Evolutionary conservation across 2,888 invertebrate genomes (phyloP).

Genomic region (Drosophila eohydei): DNA sequence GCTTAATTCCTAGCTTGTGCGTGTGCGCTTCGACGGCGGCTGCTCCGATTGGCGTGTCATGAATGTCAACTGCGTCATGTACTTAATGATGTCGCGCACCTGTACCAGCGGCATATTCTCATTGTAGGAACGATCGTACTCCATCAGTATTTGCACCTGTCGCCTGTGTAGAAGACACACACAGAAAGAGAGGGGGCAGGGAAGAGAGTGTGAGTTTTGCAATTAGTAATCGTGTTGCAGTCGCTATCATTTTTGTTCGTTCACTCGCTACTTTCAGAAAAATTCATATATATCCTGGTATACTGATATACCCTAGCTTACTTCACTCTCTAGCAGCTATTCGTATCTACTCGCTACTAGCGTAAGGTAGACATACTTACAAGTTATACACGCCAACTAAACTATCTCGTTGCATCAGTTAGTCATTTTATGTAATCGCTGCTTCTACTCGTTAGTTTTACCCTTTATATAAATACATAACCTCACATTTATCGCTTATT

Average conservation of each 20-base stretch:
- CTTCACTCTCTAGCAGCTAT: background rate
- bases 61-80: constrained; percentile 94
- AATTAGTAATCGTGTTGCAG: background rate
- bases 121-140: constrained; percentile 90
- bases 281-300: too few relatives aligned
- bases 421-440: background rate
- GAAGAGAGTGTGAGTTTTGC: background rate
- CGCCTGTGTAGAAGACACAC: constrained; percentile 85
- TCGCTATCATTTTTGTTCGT: background rate
- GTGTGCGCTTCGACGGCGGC: constrained; percentile 84
- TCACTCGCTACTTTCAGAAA: background rate
- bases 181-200: background rate
- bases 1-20: constrained; percentile 85
- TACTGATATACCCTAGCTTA: background rate
- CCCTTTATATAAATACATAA: too few relatives aligned
- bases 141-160: constrained; percentile 91
- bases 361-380: background rate
- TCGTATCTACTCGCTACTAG: background rate
- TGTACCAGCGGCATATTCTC: constrained; percentile 92
- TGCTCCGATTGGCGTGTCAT: constrained; percentile 88
- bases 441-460: background rate
- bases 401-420: background rate
- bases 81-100: constrained; percentile 93
- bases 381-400: too few relatives aligned
- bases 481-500: too few relatives aligned